These are phyloP conservation scores for Drosophila bocki DNA, from an alignment of 1,140 invertebrate genomes.

Conservation along the genomic window DNA sequence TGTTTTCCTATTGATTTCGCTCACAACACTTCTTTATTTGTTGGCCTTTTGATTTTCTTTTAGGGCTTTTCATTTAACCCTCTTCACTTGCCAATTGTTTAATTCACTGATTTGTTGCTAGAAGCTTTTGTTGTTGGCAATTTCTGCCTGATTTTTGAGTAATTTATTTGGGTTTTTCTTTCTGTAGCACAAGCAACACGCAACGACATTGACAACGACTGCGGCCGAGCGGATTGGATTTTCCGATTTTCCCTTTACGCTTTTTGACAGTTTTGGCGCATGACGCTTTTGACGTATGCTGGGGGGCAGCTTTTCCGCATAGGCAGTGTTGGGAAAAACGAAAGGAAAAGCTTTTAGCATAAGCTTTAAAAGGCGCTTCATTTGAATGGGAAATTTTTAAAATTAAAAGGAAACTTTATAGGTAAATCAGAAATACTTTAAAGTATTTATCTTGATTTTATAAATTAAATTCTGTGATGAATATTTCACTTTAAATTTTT, in stretches of 20 bases:
- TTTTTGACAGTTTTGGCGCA: slow-evolving; percentile 63
- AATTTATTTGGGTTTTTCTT: slow-evolving; percentile 35
- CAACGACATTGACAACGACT: slow-evolving; percentile 69
- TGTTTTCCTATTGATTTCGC: slow-evolving; percentile 51
- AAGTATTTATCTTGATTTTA: not conserved
- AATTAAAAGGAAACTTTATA: not conserved
- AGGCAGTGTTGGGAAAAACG: slow-evolving; percentile 25
- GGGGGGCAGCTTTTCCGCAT: slow-evolving; percentile 18
- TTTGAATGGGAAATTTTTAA: slow-evolving; percentile 2
- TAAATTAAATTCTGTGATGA: not conserved
- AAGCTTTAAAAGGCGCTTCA: slow-evolving; percentile 19
- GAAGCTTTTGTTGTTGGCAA: slow-evolving; percentile 9
- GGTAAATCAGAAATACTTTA: not conserved
- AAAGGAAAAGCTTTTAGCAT: slow-evolving; percentile 24
- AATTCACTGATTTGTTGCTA: slow-evolving; percentile 22
- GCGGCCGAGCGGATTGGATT: slow-evolving; percentile 56
- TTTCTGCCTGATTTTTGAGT: slow-evolving; percentile 25
- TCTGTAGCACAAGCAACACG: slow-evolving; percentile 58
- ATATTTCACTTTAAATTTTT: not conserved
- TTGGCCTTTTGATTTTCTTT: slow-evolving; percentile 11
- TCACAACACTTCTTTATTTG: slow-evolving; percentile 25
- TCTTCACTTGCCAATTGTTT: slow-evolving; percentile 10
- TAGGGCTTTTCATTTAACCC: not conserved
- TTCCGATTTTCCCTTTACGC: slow-evolving; percentile 63
- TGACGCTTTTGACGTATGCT: slow-evolving; percentile 46